phyloP scores from a whole-genome alignment of 2,797 vertebrate genomes.

The Manis crassicaudata region DNA sequence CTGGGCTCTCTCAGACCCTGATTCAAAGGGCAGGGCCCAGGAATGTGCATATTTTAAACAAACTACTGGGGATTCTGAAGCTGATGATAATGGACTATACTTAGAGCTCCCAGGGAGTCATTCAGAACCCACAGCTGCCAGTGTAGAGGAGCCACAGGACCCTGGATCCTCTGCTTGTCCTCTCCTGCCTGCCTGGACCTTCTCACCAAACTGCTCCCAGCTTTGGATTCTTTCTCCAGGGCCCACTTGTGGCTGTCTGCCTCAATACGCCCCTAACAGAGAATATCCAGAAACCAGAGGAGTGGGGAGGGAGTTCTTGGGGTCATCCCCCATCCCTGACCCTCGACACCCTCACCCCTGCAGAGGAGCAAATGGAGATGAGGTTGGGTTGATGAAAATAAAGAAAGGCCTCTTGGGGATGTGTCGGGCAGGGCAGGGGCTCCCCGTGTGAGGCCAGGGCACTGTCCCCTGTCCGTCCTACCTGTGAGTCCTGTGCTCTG shows the following conservation, averaged over 20 bases:
- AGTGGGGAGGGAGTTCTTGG: not conserved
- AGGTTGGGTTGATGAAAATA: not conserved
- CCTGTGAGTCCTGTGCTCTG: not conserved
- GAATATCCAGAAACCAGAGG: not conserved
- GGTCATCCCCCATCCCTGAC: not conserved
- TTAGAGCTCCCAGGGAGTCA: not conserved
- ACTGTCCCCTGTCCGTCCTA: not conserved
- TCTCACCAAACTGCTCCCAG: not conserved
- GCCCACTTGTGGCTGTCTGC: too few relatives aligned
- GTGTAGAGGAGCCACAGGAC: not conserved
- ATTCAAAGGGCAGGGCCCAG: not conserved
- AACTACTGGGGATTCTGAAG: not conserved
- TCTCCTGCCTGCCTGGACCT: too few relatives aligned
- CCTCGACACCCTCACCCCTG: not conserved
- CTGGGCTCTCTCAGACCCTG: not conserved
- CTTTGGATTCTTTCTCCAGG: not conserved
- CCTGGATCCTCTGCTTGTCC: fast-evolving
- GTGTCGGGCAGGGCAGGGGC: not conserved
- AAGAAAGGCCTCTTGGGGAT: not conserved
- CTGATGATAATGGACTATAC: not conserved
- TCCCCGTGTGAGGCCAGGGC: not conserved
- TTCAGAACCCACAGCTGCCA: not conserved
- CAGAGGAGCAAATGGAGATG: not conserved
- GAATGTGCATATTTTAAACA: fast-evolving
- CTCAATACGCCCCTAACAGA: not conserved